Evolutionary conservation across 2,888 invertebrate species (phyloP).

Genomic region (Hipparchia sbordonii): DNA sequence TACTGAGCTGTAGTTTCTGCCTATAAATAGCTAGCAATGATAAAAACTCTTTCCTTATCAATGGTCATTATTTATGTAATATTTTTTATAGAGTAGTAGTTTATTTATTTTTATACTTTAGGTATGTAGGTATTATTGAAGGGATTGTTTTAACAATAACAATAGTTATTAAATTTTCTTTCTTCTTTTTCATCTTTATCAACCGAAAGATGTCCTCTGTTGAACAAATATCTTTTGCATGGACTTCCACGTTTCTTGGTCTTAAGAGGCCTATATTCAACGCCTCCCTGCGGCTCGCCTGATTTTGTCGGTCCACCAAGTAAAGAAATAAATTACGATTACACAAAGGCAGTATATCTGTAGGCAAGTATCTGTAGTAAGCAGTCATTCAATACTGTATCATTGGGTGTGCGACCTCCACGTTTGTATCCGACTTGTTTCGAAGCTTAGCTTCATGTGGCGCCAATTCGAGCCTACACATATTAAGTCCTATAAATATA

Average conservation of each 20-base stretch:
- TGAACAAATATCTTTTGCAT: too few species aligned
- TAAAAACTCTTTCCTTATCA: neutral
- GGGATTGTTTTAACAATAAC: neutral
- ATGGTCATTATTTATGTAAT: neutral
- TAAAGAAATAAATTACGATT: too few species aligned
- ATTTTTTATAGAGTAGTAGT: neutral
- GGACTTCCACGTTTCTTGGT: too few species aligned
- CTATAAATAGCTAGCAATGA: constrained; percentile 15
- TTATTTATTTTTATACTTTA: constrained; percentile 5
- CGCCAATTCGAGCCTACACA: constrained; percentile 26
- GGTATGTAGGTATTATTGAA: neutral
- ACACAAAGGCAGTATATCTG: too few species aligned
- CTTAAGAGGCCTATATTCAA: too few species aligned
- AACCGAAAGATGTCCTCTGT: too few species aligned
- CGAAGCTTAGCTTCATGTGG: constrained; percentile 49
- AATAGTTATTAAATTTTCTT: too few species aligned
- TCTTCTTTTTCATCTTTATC: too few species aligned
- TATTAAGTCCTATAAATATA: neutral
- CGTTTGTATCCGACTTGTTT: constrained; percentile 59
- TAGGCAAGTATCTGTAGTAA: constrained; percentile 11
- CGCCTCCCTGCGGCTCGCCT: too few species aligned
- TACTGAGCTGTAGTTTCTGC: neutral
- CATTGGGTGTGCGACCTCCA: constrained; percentile 36
- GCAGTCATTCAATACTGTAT: constrained; percentile 41
- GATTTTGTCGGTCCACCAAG: too few species aligned